Evolutionary conservation across 2,888 invertebrate species (phyloP), one percentile per base, ranked within the genome.

Genomic region (Teinopalpus imperialis): DNA sequence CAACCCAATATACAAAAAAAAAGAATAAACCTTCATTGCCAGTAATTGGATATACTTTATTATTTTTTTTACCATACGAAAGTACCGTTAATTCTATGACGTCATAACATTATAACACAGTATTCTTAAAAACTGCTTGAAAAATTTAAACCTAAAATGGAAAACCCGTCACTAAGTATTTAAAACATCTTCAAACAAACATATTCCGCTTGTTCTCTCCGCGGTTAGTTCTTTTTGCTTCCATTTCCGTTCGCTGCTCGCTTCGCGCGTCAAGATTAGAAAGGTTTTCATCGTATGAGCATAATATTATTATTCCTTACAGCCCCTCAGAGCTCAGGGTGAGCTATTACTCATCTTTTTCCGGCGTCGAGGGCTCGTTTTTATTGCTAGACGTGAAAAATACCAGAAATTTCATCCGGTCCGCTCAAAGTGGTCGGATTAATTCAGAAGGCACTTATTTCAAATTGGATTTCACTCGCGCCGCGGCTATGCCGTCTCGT

Each of bases 371-470:
- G 70, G 74, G 78, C 76, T 74, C 80, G 75, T 83, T 87, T 87
- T 87, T 87, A 87, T 83, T 81, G 75, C 81, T 76, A 72, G 82
- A 85, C 80, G 85, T 87, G 87, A 85, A 88, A 87, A 87, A 86
- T 87, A 82, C 81, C 85, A 85, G 82, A 87, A 87, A 85, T 85
- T 86, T 86, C 81, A 82, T 76, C 80, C 81, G 74, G 78, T 77
- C 74, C 77, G 75, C 65, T 80, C 80, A 80, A 81, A 83, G 83
- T 81, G 81, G 78, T 76, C 63, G 85, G 86, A 88, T 87, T 88
- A 87, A 88, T 87, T 88, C 87, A 79, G 79, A 77, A 78, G 79
- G 83, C 86, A 87, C 87, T 88, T 87, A 87, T 86, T 85, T 83
- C 83, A 82, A 87, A 88, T 88, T 86, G 86, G 82, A 86, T 86